Base-by-base conservation (phyloP, 2,888 invertebrate species). In the Neocrepidodera transversa region DNA sequence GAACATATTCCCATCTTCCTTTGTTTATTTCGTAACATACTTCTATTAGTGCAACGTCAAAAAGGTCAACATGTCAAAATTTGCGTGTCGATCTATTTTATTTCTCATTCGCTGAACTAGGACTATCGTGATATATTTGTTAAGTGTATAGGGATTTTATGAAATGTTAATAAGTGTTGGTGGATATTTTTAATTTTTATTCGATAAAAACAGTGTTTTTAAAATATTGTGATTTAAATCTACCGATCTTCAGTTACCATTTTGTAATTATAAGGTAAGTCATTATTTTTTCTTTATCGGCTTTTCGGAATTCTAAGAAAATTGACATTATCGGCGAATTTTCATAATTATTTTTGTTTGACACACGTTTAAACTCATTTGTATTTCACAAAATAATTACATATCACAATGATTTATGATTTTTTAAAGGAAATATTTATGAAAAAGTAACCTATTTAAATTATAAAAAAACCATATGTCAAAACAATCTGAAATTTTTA, bases 21-120 rank as follows among this genome's bases (percentile, higher is more conserved):
- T 10, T 17, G 10, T 17, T 11, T 17, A 51, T 28, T 17, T 51
- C 51, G 30, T 40, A 51, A 51, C 51, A 11, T 11, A 23, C n/a
- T 20, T 51, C 30, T 17, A 30, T 8, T 16, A 23, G 2, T 43
- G 35, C 38, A 50, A 53, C 43, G 53, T 53, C 53, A 53, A 32
- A 32, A 43, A 53, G 23, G 43, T 43, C 35, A 53, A 32, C 32
- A 53, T 53, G 53, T 43, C 43, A 53, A 42, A 42, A 42, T 42
- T 42, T 18, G 18, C 20, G 20, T 53, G 53, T 53, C 53, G n/a
- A n/a, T n/a, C n/a, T n/a, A n/a, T n/a, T n/a, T n/a, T n/a, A n/a
- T n/a, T n/a, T n/a, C n/a, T n/a, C n/a, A n/a, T n/a, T n/a, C n/a
- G n/a, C n/a, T n/a, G n/a, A n/a, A n/a, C n/a, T n/a, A n/a, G n/a